phyloP scores from a whole-genome alignment of 2,113 vertebrate species.

The Xyrauchen texanus region DNA sequence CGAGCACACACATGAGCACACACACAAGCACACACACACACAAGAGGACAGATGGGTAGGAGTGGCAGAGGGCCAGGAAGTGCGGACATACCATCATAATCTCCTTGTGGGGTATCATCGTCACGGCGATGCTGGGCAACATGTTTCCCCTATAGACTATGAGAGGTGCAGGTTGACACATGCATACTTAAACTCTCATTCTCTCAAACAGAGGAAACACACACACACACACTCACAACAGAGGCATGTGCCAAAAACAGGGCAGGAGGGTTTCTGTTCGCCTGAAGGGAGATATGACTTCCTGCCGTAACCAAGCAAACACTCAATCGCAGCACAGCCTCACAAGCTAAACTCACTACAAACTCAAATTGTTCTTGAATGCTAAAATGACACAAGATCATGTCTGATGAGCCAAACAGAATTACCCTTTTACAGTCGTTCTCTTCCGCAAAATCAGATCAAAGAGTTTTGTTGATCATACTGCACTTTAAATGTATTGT shows the following conservation, averaged over 20 bases:
- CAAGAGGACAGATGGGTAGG: conserved; percentile 73
- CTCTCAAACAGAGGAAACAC: conserved; percentile 5
- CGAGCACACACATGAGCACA: too few species aligned
- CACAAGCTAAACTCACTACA: background rate
- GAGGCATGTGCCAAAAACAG: conserved; percentile 9
- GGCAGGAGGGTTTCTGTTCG: background rate
- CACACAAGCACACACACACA: too few species aligned
- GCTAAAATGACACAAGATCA: background rate
- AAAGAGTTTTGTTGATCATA: too few species aligned
- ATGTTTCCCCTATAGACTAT: conserved; percentile 68
- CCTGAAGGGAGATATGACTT: background rate
- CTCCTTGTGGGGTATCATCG: conserved; percentile 69
- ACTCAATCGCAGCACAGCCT: background rate
- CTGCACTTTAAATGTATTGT: too few species aligned
- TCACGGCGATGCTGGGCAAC: conserved; percentile 71
- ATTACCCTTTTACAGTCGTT: too few species aligned
- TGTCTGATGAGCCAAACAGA: background rate
- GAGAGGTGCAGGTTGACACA: background rate
- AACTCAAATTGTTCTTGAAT: background rate
- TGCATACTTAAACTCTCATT: background rate
- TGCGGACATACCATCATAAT: conserved; percentile 75
- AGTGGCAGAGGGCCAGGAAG: conserved; percentile 71
- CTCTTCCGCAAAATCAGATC: too few species aligned
- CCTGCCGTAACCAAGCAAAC: background rate
- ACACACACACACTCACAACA: conserved; percentile 14